Evolutionary conservation across 2,888 invertebrate species (phyloP), one percentile per base, ranked within the genome.

Genomic region (Folsomia candida): DNA sequence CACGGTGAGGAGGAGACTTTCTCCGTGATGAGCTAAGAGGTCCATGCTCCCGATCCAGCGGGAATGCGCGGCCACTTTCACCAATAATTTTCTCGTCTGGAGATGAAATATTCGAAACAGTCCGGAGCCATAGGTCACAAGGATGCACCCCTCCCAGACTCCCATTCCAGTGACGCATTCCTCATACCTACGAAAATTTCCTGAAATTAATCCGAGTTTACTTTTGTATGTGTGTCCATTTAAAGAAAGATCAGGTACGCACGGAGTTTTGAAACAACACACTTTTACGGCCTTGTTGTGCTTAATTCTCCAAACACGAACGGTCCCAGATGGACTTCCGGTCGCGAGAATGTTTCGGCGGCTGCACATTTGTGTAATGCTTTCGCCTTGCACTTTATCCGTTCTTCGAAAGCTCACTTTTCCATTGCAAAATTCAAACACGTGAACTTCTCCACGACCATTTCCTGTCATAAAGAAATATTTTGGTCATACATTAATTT

Each of bases 1-100:
- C n/a, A 79, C 71, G 1, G 77, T 79, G 25, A 79, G 68, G 47
- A 79, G 68, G n/a, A 78, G 67, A n/a, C n/a, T n/a, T 20, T 74
- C 26, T 37, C 70, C 73, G n/a, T 72, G 68, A 25, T 51, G 25
- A 11, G 67, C 29, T 51, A 72, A 70, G 22, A 79, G 64, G 61
- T 79, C 79, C 76, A 79, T 76, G 2, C 69, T 47, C 11, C 75
- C 77, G 47, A 79, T 77, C 79, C 79, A 79, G n/a, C 79, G 66
- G 1, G 76, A 77, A 59, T 79, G 79, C 64, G 79, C 79, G 59
- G 70, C 72, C 11, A 77, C 71, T 54, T 70, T 70, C n/a, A 69
- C 73, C 20, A 61, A 59, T 2, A 79, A 68, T 2, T 63, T 68
- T 60, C 71, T 75, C 29, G 69, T 68, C 47, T 72, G 61, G 24